phyloP scores from a whole-genome alignment of 2,888 invertebrate genomes.

The Tachina lurida region DNA sequence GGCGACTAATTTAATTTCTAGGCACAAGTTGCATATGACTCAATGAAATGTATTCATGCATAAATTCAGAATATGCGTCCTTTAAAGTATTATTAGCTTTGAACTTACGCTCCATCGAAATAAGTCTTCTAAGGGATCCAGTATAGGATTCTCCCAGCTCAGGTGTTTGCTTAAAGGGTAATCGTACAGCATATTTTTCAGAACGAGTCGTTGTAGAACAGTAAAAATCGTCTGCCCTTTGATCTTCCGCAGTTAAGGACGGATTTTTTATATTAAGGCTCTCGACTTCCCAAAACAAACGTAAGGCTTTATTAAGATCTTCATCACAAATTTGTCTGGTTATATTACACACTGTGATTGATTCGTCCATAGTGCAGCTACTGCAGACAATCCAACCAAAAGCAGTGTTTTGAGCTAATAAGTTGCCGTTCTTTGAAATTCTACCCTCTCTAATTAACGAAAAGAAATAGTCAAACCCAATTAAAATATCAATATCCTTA shows the following conservation, averaged over 20 bases:
- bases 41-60: no score
- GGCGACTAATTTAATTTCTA: no score
- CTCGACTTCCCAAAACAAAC: background rate
- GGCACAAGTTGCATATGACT: no score
- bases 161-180: no score
- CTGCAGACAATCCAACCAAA: constrained; percentile 47
- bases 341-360: constrained; percentile 10
- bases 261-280: background rate
- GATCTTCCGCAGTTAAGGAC: background rate
- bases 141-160: no score
- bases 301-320: background rate
- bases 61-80: no score
- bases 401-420: no score
- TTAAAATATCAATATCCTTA: constrained; percentile 44
- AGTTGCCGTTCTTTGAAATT: no score
- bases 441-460: no score
- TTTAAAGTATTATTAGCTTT: background rate
- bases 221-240: background rate
- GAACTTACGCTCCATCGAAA: background rate
- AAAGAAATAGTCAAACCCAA: no score
- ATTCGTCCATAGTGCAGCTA: constrained; percentile 23
- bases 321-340: constrained; percentile 14
- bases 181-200: no score
- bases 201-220: background rate
- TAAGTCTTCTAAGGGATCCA: no score